Percentiles rank a stretch among this genome's conserved stretches.
These are phyloP conservation scores for Anguilla rostrata DNA, from an alignment of 2,113 vertebrate species.

Conservation along the genomic window DNA sequence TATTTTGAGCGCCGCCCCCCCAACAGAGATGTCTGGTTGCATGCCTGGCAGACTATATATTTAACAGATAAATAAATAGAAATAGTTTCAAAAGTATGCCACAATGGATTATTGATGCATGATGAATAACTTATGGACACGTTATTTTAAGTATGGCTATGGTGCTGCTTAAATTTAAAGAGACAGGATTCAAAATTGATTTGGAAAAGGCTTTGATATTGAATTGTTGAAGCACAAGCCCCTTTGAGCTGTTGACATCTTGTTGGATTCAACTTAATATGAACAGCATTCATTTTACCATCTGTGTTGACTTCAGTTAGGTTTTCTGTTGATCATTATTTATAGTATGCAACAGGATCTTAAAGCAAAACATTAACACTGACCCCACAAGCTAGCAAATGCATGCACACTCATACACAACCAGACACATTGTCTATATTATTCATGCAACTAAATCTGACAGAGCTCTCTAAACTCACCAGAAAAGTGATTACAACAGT, in stretches of 20 bases:
- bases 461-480: background rate
- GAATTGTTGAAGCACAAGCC: background rate
- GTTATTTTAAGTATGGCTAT: background rate
- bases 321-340: background rate
- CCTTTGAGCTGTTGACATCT: background rate
- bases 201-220: background rate
- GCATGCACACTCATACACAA: conserved; percentile 6
- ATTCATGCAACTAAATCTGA: conserved; percentile 11
- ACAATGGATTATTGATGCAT: background rate
- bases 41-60: too few species aligned
- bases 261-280: background rate
- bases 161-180: background rate
- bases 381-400: conserved; percentile 31
- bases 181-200: background rate
- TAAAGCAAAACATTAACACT: background rate
- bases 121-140: background rate
- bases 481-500: too few species aligned
- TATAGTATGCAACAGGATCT: background rate
- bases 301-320: background rate
- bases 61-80: background rate
- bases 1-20: too few species aligned
- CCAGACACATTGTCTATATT: conserved; percentile 7
- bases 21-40: too few species aligned
- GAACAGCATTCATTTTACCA: background rate
- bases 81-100: background rate